phyloP scores from a whole-genome alignment of 1,140 invertebrate genomes.

The Wiebesia pumilae region DNA sequence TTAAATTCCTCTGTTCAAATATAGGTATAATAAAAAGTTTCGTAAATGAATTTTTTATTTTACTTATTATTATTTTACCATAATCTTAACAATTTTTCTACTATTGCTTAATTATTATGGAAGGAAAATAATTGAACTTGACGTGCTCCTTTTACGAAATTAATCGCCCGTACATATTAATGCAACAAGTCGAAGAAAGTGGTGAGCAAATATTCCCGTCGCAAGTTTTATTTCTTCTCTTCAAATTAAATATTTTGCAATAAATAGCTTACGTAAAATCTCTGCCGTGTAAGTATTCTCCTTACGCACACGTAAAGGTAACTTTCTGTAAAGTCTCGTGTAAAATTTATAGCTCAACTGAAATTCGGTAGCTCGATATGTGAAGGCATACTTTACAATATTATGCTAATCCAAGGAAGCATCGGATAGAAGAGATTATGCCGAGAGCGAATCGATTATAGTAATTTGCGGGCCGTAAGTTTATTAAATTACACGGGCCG shows the following conservation, averaged over 20 bases:
- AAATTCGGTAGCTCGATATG: slow-evolving; percentile 49
- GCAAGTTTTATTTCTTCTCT: background rate
- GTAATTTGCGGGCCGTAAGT: slow-evolving; percentile 51
- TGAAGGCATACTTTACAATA: slow-evolving; percentile 40
- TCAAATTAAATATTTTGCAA: background rate
- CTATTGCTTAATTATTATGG: background rate
- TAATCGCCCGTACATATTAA: background rate
- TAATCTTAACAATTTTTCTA: background rate
- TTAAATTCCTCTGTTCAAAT: background rate
- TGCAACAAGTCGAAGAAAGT: background rate
- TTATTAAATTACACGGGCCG: slow-evolving; percentile 53
- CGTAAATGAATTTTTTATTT: background rate
- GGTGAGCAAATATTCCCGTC: background rate
- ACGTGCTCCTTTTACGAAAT: background rate
- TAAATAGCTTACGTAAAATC: background rate
- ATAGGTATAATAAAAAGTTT: background rate
- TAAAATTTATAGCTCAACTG: slow-evolving; percentile 44
- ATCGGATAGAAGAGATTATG: slow-evolving; percentile 42
- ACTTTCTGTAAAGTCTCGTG: background rate
- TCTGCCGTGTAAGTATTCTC: background rate
- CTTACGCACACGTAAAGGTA: background rate
- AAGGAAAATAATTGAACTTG: background rate
- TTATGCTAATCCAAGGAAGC: slow-evolving; percentile 54
- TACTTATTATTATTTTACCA: background rate
- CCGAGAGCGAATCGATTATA: slow-evolving; percentile 51